A percentile compares a stretch with the other conserved stretches of the same genome.
These are phyloP conservation scores for Acronicta psi DNA, from an alignment of 2,888 invertebrate species.

Conservation along the genomic window DNA sequence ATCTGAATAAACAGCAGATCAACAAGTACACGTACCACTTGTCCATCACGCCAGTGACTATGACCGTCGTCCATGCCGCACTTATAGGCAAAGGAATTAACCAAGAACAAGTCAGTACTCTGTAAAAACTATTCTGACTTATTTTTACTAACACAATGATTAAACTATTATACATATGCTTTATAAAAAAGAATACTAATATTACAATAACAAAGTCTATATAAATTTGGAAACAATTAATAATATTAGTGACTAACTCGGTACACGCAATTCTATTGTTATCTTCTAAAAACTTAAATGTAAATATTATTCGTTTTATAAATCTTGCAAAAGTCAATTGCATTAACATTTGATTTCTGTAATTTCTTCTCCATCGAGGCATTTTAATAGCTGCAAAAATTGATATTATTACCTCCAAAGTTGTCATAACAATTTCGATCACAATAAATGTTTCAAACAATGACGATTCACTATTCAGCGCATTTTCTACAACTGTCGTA, in stretches of 20 bases:
- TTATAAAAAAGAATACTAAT: conserved; percentile 80
- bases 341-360: conserved; percentile 84
- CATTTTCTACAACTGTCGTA: conserved; percentile 7
- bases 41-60: conserved; percentile 57
- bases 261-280: conserved; percentile 48
- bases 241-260: conserved; percentile 39
- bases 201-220: conserved; percentile 80
- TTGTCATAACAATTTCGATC: conserved; percentile 79
- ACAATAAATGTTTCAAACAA: conserved; percentile 73
- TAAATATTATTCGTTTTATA: conserved; percentile 73
- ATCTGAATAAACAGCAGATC: conserved; percentile 74
- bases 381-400: conserved; percentile 75
- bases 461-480: conserved; percentile 35
- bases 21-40: conserved; percentile 69
- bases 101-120: conserved; percentile 75
- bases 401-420: conserved; percentile 75
- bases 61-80: conserved; percentile 61
- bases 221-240: conserved; percentile 72
- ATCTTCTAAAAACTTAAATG: conserved; percentile 67
- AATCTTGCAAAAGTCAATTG: conserved; percentile 79
- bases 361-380: conserved; percentile 79
- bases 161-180: conserved; percentile 82
- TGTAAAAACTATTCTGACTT: conserved; percentile 71
- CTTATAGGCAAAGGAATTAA: conserved; percentile 73
- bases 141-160: conserved; percentile 79